Evolutionary conservation across 2,113 vertebrate species (phyloP).

Genomic region (Microcebus jonahi): DNA sequence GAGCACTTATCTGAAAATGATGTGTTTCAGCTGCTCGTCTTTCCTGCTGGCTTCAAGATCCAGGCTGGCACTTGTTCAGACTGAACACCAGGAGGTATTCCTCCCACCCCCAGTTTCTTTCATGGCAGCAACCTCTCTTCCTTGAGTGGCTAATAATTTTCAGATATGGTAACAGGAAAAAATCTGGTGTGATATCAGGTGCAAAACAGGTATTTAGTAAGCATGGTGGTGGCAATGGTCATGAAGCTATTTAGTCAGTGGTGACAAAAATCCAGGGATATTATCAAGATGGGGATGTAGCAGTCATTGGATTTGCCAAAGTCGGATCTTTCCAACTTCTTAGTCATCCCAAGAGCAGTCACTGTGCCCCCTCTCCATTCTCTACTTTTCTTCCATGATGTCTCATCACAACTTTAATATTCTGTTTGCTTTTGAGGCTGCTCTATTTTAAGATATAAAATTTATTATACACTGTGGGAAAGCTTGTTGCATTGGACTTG

Average conservation of each 20-base stretch:
- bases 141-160: background rate
- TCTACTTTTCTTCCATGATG: background rate
- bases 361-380: too few species aligned
- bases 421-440: background rate
- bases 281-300: too few species aligned
- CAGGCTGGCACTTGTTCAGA: background rate
- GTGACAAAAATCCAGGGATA: accelerated
- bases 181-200: accelerated
- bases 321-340: background rate
- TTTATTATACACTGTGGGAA: background rate
- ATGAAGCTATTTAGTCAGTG: too few species aligned
- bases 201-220: background rate
- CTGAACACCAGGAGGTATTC: background rate
- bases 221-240: background rate
- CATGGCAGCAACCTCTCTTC: background rate
- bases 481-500: too few species aligned
- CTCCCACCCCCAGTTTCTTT: background rate
- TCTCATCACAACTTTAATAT: background rate
- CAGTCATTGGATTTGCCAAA: background rate
- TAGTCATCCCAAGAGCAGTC: background rate
- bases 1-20: background rate
- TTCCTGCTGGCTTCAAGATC: background rate
- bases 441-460: background rate
- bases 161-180: background rate
- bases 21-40: background rate